These are phyloP conservation scores for Drosophila fungiperda DNA, from an alignment of 2,888 invertebrate species.

Conservation along the genomic window DNA sequence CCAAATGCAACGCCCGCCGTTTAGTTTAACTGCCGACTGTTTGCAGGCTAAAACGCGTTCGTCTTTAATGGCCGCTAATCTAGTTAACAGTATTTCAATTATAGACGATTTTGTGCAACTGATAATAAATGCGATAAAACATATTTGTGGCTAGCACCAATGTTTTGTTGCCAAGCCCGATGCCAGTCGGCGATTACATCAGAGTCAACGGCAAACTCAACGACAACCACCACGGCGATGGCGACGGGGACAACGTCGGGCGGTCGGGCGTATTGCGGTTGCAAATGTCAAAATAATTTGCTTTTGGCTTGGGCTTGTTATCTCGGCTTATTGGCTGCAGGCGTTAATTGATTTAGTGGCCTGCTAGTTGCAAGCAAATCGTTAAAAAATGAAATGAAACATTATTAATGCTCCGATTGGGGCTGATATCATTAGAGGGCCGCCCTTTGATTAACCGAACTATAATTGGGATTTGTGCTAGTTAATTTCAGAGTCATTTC, in stretches of 20 bases:
- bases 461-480: constrained; percentile 48
- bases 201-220: constrained; percentile 33
- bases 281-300: constrained; percentile 75
- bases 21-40: constrained; percentile 33
- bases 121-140: constrained; percentile 80
- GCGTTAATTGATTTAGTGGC: constrained; percentile 74
- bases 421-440: constrained; percentile 53
- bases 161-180: constrained; percentile 44
- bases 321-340: constrained; percentile 55
- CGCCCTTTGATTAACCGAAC: constrained; percentile 56
- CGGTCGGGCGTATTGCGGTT: constrained; percentile 73
- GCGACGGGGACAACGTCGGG: constrained; percentile 6
- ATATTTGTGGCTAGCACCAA: constrained; percentile 65
- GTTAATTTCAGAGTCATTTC: constrained; percentile 27
- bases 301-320: constrained; percentile 56
- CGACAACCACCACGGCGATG: background rate
- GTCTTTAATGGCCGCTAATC: constrained; percentile 76
- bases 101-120: constrained; percentile 76
- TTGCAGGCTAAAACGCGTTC: constrained; percentile 46
- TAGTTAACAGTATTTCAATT: constrained; percentile 81
- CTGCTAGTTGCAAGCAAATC: constrained; percentile 36
- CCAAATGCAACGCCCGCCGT: constrained; percentile 49
- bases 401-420: constrained; percentile 52
- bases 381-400: constrained; percentile 42
- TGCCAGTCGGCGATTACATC: constrained; percentile 62